Evolutionary conservation across 2,888 invertebrate species (phyloP).

Genomic region (Campoplex capitator): DNA sequence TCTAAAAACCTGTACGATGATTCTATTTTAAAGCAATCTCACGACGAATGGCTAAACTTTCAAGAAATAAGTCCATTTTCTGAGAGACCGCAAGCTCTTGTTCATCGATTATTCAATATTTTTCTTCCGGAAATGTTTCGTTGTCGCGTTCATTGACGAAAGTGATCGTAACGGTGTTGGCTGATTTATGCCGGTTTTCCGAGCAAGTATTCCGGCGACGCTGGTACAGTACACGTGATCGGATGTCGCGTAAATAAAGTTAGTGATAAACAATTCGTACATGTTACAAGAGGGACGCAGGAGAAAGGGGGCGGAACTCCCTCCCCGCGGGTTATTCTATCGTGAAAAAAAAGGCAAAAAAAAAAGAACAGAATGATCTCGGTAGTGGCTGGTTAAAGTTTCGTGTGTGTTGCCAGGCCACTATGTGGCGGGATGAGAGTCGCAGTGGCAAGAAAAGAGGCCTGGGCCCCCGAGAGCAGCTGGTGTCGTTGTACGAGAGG

Average conservation of each 20-base stretch:
- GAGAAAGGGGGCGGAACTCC: conserved; percentile 23
- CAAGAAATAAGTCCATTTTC: neutral
- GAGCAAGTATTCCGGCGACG: no score
- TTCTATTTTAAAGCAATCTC: neutral
- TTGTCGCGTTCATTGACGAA: neutral
- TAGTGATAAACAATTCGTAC: neutral
- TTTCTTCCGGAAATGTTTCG: no score
- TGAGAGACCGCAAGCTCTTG: no score
- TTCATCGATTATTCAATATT: no score
- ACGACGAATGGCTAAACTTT: neutral
- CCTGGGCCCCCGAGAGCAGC: conserved; percentile 48
- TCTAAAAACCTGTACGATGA: neutral
- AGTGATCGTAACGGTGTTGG: neutral
- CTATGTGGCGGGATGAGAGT: conserved; percentile 49
- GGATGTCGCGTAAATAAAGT: neutral
- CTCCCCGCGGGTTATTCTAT: conserved; percentile 73
- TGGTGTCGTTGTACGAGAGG: conserved; percentile 60
- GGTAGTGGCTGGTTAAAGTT: conserved; percentile 80
- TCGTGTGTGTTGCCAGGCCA: conserved; percentile 84
- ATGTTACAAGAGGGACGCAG: neutral
- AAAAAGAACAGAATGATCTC: neutral
- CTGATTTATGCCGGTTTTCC: no score
- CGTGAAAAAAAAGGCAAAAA: neutral
- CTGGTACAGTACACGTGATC: neutral
- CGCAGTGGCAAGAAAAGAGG: conserved; percentile 41